These are phyloP conservation scores for Merops nubicus DNA, from an alignment of 2,113 vertebrate genomes.

Conservation along the genomic window DNA sequence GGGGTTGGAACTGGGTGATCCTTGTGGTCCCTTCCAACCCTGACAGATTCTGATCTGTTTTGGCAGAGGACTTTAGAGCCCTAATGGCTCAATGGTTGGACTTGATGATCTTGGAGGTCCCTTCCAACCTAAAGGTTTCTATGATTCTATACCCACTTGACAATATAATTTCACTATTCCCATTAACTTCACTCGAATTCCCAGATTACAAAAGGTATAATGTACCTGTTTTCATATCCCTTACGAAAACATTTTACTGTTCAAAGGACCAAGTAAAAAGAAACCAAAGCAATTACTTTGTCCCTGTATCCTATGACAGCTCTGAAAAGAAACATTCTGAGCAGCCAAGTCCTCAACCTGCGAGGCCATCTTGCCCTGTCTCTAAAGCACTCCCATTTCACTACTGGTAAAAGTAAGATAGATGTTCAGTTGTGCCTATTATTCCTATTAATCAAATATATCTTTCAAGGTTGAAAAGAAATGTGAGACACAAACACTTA, in stretches of 20 bases:
- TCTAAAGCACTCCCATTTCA: neutral
- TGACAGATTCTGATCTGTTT: no score
- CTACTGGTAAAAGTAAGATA: neutral
- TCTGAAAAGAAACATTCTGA: neutral
- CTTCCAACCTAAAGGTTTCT: no score
- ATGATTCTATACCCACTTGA: neutral
- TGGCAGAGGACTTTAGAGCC: no score
- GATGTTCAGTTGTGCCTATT: fast-evolving
- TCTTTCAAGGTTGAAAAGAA: neutral
- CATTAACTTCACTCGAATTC: neutral
- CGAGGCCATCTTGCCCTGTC: fast-evolving
- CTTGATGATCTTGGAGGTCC: no score
- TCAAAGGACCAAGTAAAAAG: neutral
- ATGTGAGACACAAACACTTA: fast-evolving
- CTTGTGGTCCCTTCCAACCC: no score
- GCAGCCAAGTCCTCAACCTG: neutral
- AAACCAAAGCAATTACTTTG: neutral
- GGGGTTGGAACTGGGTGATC: no score
- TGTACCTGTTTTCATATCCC: neutral
- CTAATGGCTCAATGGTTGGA: no score
- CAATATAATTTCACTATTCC: neutral
- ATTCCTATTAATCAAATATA: neutral
- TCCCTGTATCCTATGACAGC: neutral
- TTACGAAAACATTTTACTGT: neutral
- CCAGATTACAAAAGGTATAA: neutral